Evolutionary conservation across 2,113 vertebrate species (phyloP).

Genomic region (Sarotherodon lohbergeri): DNA sequence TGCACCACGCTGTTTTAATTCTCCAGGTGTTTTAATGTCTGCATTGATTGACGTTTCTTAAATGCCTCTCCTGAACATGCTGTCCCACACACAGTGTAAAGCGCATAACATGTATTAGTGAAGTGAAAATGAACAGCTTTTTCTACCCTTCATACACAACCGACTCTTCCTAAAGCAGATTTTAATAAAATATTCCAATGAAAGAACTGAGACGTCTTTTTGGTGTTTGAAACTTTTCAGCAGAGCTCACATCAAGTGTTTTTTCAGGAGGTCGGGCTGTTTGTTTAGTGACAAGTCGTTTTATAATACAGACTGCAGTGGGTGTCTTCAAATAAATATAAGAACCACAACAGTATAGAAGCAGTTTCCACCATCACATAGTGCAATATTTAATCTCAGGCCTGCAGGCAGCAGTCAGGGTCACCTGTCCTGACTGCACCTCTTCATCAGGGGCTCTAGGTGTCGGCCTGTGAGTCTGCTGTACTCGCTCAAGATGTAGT

Average conservation of each 20-base stretch:
- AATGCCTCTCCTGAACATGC: neutral
- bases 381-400: neutral
- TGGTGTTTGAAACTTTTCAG: neutral
- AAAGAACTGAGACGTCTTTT: neutral
- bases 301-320: neutral
- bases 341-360: neutral
- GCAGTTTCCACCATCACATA: neutral
- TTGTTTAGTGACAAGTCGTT: neutral
- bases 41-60: neutral
- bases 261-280: neutral
- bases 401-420: neutral
- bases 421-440: constrained; percentile 41
- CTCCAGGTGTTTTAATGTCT: neutral
- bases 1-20: neutral
- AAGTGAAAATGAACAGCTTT: constrained; percentile 29
- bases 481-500: constrained; percentile 78
- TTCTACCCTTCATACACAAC: constrained; percentile 59
- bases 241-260: neutral
- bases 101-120: constrained; percentile 38
- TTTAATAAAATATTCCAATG: constrained; percentile 70
- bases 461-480: constrained; percentile 68
- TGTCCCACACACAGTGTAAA: constrained; percentile 9
- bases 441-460: constrained; percentile 77
- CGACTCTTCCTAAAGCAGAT: constrained; percentile 60
- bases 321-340: neutral